Conservation (phyloP, 2,888 invertebrate genomes). For the Disparrhopalites patrizii region DNA sequence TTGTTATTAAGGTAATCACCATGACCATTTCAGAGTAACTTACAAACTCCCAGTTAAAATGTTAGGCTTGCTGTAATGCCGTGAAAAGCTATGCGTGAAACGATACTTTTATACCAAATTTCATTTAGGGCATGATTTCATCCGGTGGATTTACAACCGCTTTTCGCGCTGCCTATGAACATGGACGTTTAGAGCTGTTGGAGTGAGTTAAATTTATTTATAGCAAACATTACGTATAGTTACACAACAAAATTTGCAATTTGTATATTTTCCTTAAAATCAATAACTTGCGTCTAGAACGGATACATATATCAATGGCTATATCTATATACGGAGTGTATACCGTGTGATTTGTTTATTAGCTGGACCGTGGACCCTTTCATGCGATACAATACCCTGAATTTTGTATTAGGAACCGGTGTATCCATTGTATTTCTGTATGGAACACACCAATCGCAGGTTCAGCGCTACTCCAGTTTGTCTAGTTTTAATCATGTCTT, state of each 20-base stretch:
- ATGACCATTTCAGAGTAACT: background rate
- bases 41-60: background rate
- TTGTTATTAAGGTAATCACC: background rate
- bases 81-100: too few relatives aligned
- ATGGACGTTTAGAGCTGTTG: conserved; percentile 71
- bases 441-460: conserved; percentile 41
- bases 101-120: conserved; percentile 54
- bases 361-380: conserved; percentile 45
- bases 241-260: too few relatives aligned
- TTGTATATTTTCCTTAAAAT: too few relatives aligned
- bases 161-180: conserved; percentile 63
- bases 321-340: too few relatives aligned
- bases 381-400: conserved; percentile 45
- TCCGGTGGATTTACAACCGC: conserved; percentile 70
- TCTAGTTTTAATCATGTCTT: conserved; percentile 29
- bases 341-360: too few relatives aligned
- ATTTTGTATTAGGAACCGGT: conserved; percentile 40
- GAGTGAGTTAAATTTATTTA: conserved; percentile 63
- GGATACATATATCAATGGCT: too few relatives aligned
- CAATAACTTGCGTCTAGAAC: too few relatives aligned
- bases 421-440: conserved; percentile 37
- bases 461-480: conserved; percentile 41
- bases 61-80: too few relatives aligned
- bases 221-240: too few relatives aligned
- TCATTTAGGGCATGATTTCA: conserved; percentile 68